phyloP scores from a whole-genome alignment of 2,113 vertebrate species.

The Pampusana beccarii region DNA sequence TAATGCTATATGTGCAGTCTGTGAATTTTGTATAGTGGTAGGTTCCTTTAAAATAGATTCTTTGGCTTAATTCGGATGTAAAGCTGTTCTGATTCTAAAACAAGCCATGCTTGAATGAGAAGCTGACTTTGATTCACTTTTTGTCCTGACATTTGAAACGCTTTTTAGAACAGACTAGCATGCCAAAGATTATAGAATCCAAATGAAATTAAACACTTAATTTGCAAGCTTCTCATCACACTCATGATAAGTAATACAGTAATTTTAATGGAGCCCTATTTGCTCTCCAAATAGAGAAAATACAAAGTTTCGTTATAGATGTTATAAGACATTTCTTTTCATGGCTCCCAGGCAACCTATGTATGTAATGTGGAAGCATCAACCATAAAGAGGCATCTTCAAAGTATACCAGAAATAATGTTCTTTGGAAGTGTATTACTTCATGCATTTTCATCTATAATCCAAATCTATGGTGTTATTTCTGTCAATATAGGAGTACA shows the following conservation, averaged over 20 bases:
- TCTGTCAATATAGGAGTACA: not conserved
- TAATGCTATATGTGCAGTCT: not conserved
- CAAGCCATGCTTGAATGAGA: not conserved
- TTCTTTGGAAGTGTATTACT: not conserved
- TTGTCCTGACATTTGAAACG: not conserved
- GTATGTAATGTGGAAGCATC: not conserved
- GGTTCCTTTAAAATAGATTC: not conserved
- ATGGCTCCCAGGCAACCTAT: not conserved
- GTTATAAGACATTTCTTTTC: not conserved
- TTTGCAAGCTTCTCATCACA: slow-evolving; percentile 16
- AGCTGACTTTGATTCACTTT: not conserved
- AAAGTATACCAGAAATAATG: not conserved
- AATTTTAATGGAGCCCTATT: not conserved
- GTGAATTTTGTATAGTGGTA: not conserved
- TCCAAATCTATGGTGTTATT: not conserved
- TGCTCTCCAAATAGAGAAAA: slow-evolving; percentile 2
- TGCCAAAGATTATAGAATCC: not conserved
- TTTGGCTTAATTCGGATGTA: not conserved
- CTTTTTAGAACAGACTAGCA: not conserved
- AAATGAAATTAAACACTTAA: slow-evolving; percentile 1
- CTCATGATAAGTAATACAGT: not conserved
- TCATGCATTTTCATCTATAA: slow-evolving; percentile 3
- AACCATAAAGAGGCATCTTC: not conserved
- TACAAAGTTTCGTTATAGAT: not conserved
- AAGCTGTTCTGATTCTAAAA: not conserved